phyloP scores from a whole-genome alignment of 2,797 vertebrate species.

The Moxostoma hubbsi region DNA sequence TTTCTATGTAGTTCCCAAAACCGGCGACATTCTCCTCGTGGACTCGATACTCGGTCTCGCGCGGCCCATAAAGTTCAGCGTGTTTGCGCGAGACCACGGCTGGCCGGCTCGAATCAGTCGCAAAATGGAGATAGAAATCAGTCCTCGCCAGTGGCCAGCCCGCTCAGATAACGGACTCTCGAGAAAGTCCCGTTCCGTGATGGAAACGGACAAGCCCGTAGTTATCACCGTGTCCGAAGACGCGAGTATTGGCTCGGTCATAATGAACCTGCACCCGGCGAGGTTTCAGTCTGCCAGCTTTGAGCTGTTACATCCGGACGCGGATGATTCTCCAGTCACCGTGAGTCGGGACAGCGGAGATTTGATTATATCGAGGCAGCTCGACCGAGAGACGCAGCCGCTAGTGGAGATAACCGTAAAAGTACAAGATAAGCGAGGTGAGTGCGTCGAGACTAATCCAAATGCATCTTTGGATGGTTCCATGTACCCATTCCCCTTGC shows the following conservation, averaged over 20 bases:
- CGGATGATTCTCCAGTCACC: conserved; percentile 77
- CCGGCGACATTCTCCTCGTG: conserved; percentile 84
- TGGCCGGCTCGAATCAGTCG: conserved; percentile 81
- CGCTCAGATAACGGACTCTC: conserved; percentile 53
- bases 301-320: conserved; percentile 79
- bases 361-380: conserved; percentile 77
- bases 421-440: conserved; percentile 82
- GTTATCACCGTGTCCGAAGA: conserved; percentile 84
- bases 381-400: conserved; percentile 84
- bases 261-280: conserved; percentile 79
- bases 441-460: conserved; percentile 52
- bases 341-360: conserved; percentile 83
- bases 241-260: conserved; percentile 78
- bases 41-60: conserved; percentile 84
- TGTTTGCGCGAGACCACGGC: conserved; percentile 84
- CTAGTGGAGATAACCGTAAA: conserved; percentile 78
- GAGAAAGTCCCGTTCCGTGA: conserved; percentile 71
- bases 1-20: conserved; percentile 89
- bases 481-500: neutral
- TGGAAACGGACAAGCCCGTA: conserved; percentile 70
- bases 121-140: conserved; percentile 78
- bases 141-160: conserved; percentile 72
- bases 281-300: conserved; percentile 76
- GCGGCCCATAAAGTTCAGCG: conserved; percentile 76
- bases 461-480: neutral